Base-by-base conservation (phyloP, 2,113 vertebrate genomes). In the Colistium nudipinnis region DNA sequence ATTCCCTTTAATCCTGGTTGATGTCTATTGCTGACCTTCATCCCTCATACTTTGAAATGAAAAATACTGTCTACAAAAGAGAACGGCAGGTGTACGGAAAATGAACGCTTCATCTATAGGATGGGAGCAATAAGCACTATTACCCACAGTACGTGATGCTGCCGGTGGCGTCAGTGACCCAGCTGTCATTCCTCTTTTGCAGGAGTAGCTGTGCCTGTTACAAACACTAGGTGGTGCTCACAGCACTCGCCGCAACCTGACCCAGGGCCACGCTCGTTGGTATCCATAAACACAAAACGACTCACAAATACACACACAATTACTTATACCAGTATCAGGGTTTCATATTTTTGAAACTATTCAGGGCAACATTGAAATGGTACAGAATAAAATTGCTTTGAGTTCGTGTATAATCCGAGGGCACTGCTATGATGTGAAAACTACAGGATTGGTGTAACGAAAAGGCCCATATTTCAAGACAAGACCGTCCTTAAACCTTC, bases 171-270 rank as follows among this genome's bases (percentile, higher is more conserved):
- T 36, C 54, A 48, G 53, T 6, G 19, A 39, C 52, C 10, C 44
- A 35, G 44, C 10, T n/a, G 48, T 22, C 49, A 35, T 67, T 67
- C 72, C 49, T 38, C 47, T 35, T 62, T 30, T 70, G 31, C 48
- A 47, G 3, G 25, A 10, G 33, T 6, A 2, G 4, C 3, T 38
- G 4, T 7, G 61, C 24, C 36, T 11, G 36, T 24, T 62, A 17
- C 7, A 19, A 61, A 57, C 90, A 88, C 84, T 87, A 87, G 90
- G 83, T 86, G 87, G 85, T 28, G 80, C 79, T 87, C 76, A 82
- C 39, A 49, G 70, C 62, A 76, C 77, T 86, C 3, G 6, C 20
- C 55, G 41, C 2, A 63, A n/a, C 19, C 13, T 41, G 12, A 2
- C 11, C 27, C 8, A 1, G 24, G 25, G 48, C 11, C 14, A 12